phyloP scores from a whole-genome alignment of 2,113 vertebrate genomes.

The Gila orcuttii region DNA sequence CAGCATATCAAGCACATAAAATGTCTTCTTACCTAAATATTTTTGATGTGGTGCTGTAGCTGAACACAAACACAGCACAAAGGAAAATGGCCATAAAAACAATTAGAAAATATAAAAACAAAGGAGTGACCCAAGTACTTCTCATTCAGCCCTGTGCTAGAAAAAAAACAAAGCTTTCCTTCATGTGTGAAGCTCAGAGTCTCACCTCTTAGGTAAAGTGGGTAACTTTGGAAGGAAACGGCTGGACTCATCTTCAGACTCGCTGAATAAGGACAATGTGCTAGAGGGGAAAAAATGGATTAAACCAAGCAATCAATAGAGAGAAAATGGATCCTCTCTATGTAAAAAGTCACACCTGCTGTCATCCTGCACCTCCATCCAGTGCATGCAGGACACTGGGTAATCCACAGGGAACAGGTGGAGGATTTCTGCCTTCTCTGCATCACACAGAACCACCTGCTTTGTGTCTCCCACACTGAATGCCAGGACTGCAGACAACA shows the following conservation, averaged over 20 bases:
- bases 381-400: constrained; percentile 92
- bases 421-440: constrained; percentile 95
- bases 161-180: background rate
- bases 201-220: constrained; percentile 92
- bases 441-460: constrained; percentile 91
- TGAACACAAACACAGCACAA: constrained; percentile 62
- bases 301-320: background rate
- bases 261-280: constrained; percentile 86
- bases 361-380: constrained; percentile 96
- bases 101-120: constrained; percentile 13
- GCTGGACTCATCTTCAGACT: constrained; percentile 91
- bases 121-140: background rate
- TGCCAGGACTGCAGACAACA: constrained; percentile 82
- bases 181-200: background rate
- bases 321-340: background rate
- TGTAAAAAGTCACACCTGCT: constrained; percentile 74
- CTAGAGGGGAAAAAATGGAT: constrained; percentile 40
- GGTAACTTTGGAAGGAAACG: constrained; percentile 92
- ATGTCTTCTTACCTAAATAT: constrained; percentile 88
- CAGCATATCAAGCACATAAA: background rate
- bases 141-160: background rate
- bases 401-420: constrained; percentile 87
- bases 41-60: constrained; percentile 94
- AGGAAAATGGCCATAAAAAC: background rate
- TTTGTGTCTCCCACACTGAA: constrained; percentile 93